Conservation (phyloP, 2,797 vertebrate species). For the Centroberyx gerrardi region DNA sequence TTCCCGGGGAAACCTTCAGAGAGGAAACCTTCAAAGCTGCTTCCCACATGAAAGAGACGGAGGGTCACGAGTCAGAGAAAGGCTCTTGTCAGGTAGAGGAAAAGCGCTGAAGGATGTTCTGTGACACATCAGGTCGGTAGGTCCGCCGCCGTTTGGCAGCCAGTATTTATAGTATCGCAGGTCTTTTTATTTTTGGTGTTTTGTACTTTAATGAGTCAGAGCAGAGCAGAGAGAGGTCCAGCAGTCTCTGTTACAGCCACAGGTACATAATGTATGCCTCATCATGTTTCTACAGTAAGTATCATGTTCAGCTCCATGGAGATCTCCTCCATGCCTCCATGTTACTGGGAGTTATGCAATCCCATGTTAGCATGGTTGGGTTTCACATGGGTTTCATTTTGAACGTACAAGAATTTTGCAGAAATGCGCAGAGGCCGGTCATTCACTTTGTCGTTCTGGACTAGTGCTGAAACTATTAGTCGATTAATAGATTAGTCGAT, state of each 20-base stretch:
- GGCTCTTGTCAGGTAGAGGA: conserved; percentile 34
- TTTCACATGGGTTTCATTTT: too few species aligned
- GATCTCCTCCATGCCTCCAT: background rate
- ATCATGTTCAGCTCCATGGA: background rate
- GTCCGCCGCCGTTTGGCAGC: conserved; percentile 37
- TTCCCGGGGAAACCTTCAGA: conserved; percentile 22
- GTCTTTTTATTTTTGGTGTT: conserved; percentile 42
- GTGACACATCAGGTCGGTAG: conserved; percentile 45
- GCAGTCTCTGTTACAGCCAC: conserved; percentile 4
- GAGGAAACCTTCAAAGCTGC: conserved; percentile 22
- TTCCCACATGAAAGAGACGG: conserved; percentile 41
- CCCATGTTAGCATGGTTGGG: too few species aligned
- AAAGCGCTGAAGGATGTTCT: conserved; percentile 36
- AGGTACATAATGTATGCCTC: background rate
- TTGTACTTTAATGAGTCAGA: conserved; percentile 58
- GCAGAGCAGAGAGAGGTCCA: conserved; percentile 38
- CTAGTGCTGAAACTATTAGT: too few species aligned
- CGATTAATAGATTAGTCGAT: too few species aligned
- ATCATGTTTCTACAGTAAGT: background rate
- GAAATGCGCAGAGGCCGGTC: too few species aligned
- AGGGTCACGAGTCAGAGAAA: conserved; percentile 12
- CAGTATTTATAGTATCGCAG: conserved; percentile 33
- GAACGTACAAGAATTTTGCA: too few species aligned
- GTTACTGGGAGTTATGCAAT: too few species aligned
- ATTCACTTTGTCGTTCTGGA: too few species aligned